Evolutionary conservation across 2,797 vertebrate species (phyloP).

Genomic region (Galaxias olidus): DNA sequence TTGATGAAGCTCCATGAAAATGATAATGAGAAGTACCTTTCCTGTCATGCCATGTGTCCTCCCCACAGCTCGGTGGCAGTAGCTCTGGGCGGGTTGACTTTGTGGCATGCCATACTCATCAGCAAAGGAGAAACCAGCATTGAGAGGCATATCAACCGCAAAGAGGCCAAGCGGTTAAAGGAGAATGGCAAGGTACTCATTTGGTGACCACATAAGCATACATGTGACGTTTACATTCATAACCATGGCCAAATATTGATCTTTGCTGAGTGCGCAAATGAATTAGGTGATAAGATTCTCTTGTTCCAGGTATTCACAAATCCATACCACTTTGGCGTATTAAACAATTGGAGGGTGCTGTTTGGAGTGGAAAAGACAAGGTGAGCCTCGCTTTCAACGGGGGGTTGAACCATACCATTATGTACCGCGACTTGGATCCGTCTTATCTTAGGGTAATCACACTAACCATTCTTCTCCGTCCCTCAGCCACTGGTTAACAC

Average conservation of each 20-base stretch:
- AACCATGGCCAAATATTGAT: background rate
- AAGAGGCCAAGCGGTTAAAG: constrained; percentile 82
- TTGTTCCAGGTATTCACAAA: constrained; percentile 85
- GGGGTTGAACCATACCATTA: background rate
- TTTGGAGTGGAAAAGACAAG: constrained; percentile 86
- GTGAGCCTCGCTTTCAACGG: constrained; percentile 65
- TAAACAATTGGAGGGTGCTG: constrained; percentile 93
- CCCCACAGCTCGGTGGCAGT: constrained; percentile 85
- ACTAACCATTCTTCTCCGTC: background rate
- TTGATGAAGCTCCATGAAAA: too few species aligned
- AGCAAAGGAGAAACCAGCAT: constrained; percentile 93
- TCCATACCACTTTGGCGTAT: constrained; percentile 84
- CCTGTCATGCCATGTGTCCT: constrained; percentile 8
- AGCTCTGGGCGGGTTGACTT: constrained; percentile 88
- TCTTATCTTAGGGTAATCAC: background rate
- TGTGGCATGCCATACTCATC: constrained; percentile 92
- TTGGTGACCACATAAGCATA: too few species aligned
- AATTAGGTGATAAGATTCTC: constrained; percentile 9
- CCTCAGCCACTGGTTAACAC: constrained; percentile 91
- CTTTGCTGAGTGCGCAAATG: too few species aligned
- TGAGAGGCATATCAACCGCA: constrained; percentile 94
- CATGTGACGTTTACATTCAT: background rate
- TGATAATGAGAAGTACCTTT: too few species aligned
- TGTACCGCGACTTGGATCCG: background rate
- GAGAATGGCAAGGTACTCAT: constrained; percentile 82